A percentile compares a stretch with the other conserved stretches of the same genome.
Evolutionary conservation across 2,888 invertebrate species (phyloP).

Genomic region (Coelopa pilipes): DNA sequence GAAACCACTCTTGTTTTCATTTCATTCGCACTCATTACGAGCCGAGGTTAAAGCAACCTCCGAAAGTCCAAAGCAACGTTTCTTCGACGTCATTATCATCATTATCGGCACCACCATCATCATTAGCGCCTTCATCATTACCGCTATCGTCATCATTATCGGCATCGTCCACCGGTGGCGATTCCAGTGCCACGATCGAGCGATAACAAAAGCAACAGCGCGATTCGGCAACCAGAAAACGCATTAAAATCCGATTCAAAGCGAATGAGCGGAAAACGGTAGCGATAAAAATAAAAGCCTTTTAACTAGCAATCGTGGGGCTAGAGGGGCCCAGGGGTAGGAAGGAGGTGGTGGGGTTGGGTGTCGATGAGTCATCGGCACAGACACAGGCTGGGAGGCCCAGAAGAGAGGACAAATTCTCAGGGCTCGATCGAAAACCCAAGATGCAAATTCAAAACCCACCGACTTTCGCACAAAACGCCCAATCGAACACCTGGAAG

Average conservation of each 20-base stretch:
- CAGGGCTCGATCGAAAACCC: too few relatives aligned
- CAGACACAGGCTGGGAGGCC: too few relatives aligned
- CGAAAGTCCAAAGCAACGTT: background rate
- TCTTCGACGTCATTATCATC: background rate
- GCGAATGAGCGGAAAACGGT: background rate
- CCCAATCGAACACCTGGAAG: too few relatives aligned
- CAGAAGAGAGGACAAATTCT: too few relatives aligned
- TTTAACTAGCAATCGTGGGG: background rate
- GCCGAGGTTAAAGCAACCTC: slow-evolving; percentile 4
- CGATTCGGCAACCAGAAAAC: too few relatives aligned
- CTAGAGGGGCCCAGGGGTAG: too few relatives aligned
- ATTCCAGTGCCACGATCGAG: background rate
- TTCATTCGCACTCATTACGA: slow-evolving; percentile 29
- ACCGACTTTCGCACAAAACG: too few relatives aligned
- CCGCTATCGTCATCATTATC: background rate
- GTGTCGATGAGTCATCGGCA: too few relatives aligned
- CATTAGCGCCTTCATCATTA: background rate
- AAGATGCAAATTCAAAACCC: too few relatives aligned
- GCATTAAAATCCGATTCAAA: too few relatives aligned
- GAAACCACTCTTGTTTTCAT: slow-evolving; percentile 39
- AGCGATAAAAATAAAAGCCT: background rate
- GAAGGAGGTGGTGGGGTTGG: too few relatives aligned
- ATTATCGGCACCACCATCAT: background rate
- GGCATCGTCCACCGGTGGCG: background rate
- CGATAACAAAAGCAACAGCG: background rate